phyloP scores from a whole-genome alignment of 2,113 vertebrate genomes.

The Bubo bubo region DNA sequence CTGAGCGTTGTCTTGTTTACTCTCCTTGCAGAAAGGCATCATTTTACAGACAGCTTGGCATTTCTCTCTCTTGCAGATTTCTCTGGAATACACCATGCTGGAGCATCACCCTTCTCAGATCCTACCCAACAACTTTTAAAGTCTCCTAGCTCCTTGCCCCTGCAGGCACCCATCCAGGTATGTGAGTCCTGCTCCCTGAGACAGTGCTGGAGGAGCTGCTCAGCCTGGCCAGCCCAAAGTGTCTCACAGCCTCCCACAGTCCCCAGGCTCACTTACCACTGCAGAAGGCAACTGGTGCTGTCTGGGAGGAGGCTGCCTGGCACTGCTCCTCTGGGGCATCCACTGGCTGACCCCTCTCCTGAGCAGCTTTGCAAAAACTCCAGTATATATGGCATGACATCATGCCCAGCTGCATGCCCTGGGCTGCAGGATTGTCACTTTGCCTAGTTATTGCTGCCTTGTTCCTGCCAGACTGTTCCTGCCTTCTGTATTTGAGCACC shows the following conservation, averaged over 20 bases:
- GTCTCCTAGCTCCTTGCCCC: not conserved
- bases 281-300: not conserved
- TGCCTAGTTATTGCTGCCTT: not conserved
- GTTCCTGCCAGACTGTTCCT: not conserved
- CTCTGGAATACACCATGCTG: not conserved
- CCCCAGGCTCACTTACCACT: not conserved
- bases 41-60: not conserved
- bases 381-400: too few relatives aligned
- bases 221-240: not conserved
- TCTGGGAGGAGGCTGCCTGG: not conserved
- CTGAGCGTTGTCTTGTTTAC: not conserved
- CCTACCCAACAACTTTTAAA: not conserved
- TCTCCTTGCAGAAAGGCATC: not conserved
- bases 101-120: not conserved
- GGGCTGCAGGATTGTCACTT: not conserved
- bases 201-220: not conserved
- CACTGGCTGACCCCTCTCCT: not conserved
- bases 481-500: not conserved
- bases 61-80: not conserved
- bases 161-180: not conserved
- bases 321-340: not conserved
- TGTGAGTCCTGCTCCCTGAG: not conserved
- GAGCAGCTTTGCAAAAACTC: not conserved
- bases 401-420: rapidly evolving
- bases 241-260: rapidly evolving